A percentile compares a stretch with the other conserved stretches of the same genome.
These are phyloP conservation scores for Cheirogaleus medius DNA, from an alignment of 2,113 vertebrate genomes.

Conservation along the genomic window DNA sequence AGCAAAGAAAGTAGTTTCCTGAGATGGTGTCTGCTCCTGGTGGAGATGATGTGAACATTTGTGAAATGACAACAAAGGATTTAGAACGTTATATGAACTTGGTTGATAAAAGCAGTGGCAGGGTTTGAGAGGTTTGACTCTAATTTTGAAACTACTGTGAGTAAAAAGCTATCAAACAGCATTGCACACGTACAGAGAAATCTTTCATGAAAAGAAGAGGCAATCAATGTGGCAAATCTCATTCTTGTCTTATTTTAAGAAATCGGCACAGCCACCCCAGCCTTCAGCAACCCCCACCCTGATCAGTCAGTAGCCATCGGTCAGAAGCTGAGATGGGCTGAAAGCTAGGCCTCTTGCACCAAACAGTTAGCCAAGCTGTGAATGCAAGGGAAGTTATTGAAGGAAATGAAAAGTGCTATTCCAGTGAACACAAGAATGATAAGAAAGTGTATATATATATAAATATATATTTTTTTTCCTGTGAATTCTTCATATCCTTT, in stretches of 20 bases:
- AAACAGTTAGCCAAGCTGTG: no score
- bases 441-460: no score
- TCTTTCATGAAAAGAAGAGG: not conserved
- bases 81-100: not conserved
- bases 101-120: not conserved
- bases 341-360: no score
- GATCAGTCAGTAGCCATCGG: not conserved
- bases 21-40: not conserved
- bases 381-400: no score
- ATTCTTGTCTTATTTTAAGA: not conserved
- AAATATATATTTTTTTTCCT: not conserved
- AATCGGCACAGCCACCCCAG: not conserved
- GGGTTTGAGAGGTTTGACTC: not conserved
- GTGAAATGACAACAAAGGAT: not conserved
- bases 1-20: not conserved
- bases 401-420: no score
- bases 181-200: not conserved
- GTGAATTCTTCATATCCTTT: not conserved
- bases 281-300: not conserved
- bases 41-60: not conserved
- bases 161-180: not conserved
- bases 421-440: no score
- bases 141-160: not conserved
- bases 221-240: no score
- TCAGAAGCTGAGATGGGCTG: no score